Evolutionary conservation across 2,113 vertebrate genomes (phyloP), one percentile per base, ranked within the genome.

Genomic region (Clinocottus analis): DNA sequence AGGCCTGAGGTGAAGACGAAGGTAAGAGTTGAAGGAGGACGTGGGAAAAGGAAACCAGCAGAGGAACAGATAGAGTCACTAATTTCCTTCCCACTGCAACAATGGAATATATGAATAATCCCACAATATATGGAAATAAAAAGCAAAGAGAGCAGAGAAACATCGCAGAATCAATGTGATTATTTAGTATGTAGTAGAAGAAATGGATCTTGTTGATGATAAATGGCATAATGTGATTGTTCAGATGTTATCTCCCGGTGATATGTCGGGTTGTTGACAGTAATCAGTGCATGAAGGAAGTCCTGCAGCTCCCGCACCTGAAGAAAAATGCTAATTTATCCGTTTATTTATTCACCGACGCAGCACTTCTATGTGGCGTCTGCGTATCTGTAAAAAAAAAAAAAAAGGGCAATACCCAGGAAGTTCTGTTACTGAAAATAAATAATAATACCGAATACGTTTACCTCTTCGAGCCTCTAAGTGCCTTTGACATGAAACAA

Each of bases 1-100:
- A 59, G 68, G 43, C n/a, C 45, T 75, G 72, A 74, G 83, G 67
- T 59, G 47, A 66, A 31, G 49, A 53, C 66, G 58, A 19, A 86
- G 81, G 75, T 82, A 25, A 84, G 53, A 84, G 81, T 29, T 19
- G 13, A 61, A 31, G 58, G 60, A 39, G 41, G 19, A 56, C 45
- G 67, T 41, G 27, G 49, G 23, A 80, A 70, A 73, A 43, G 88
- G 83, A 89, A 87, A 53, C 16, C 21, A 13, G 59, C 53, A 56
- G 53, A 56, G 53, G 53, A 56, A 56, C 65, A 55, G 71, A 35
- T 37, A n/a, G 71, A 47, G 23, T 39, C 85, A 58, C 31, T 31
- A 0, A 13, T 64, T 86, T 86, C 83, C 83, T 86, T 84, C 80
- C 77, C 56, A 1, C 21, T 49, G 0, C 9, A 61, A 68, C 66